Base-by-base conservation (phyloP, 2,797 vertebrate genomes). In the Catharus ustulatus region DNA sequence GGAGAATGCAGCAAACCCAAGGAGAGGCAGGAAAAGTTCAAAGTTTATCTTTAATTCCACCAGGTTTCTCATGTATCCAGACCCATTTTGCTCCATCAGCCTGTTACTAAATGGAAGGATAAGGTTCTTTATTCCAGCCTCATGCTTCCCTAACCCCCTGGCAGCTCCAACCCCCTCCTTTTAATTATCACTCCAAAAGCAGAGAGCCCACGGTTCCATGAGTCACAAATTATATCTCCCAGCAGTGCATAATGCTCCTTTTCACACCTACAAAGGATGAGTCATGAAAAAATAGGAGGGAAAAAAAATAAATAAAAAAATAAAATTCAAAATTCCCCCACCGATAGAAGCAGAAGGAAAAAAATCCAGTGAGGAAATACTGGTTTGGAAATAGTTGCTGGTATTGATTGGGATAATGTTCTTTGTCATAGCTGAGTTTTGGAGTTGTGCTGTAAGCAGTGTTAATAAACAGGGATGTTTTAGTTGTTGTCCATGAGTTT, bases 241-340 rank as follows among this genome's bases (percentile, higher is more conserved):
- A 10, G 93, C 72, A 89, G 86, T 22, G 89, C 88, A 84, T 74
- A 94, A 89, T 45, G 82, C 85, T 94, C 81, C 76, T 93, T 88
- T 93, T 87, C 91, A 96, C 94, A 95, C 96, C 94, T 96, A 91
- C 95, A 91, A 91, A 77, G 64, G 46, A 85, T 95, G 95, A 96
- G 77, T 95, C 94, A 95, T 12, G 58, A 19, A 73, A 87, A 94
- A 81, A 78, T 22, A 32, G 48, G 11, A 66, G 51, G n/a, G 3
- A 30, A 16, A 49, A 22, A 34, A 18, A 15, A 30, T 30, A 34
- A 78, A 77, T 16, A 48, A 32, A 21, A 10, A 24, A 36, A 58
- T 10, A 8, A 54, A 92, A 76, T 79, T 76, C 5, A 5, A 45
- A 54, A 13, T 84, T 82, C 42, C 4, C 26, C 19, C 20, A 40